Base-by-base conservation (phyloP, 2,888 invertebrate genomes). In the Digitonthophagus gazella region DNA sequence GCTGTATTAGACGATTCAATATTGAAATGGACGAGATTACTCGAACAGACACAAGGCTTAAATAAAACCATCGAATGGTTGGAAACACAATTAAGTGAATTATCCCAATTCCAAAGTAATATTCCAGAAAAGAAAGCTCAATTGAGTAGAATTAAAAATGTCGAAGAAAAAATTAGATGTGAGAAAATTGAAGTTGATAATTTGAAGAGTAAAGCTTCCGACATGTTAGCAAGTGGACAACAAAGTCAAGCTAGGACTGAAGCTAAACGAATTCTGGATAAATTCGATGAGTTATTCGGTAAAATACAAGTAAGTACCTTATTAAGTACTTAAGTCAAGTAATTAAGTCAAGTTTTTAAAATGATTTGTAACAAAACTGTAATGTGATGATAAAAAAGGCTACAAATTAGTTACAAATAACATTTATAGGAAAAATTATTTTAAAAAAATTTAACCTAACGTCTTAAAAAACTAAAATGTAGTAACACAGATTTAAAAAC, bases 101-200 rank as follows among this genome's bases (percentile, higher is more conserved):
- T 94, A 18, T 85, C 89, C 4, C 91, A 91, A 64, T 90, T 88
- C 78, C 93, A 94, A 83, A 87, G 91, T 0, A 93, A 93, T 0
- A 90, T 95, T 85, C 88, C 93, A 0, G 96, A 96, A 78, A 96
- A 96, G 80, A 89, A 94, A 72, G 87, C 89, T 0, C 95, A 96
- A 78, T 83, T 96, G 28, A 96, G 96, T 78, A 89, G 92, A 74
- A 89, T 95, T 0, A 95, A 95, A 78, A 89, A 89, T 72, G 86
- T 94, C 0, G 95, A 95, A 82, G 96, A 96, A 78, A 95, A 93
- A 83, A 91, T 93, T 0, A 88, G 95, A 0, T 92, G 95, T 79
- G 96, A 96, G 78, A 93, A 94, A 76, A 90, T 95, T 69, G 96
- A 96, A 80, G 94, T 96, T 0, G 96, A 96, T 75, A 89, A 90